Percentiles rank a stretch among this genome's conserved stretches.
phyloP scores from a whole-genome alignment of 1,140 invertebrate genomes.

The Arctopsyche grandis region DNA sequence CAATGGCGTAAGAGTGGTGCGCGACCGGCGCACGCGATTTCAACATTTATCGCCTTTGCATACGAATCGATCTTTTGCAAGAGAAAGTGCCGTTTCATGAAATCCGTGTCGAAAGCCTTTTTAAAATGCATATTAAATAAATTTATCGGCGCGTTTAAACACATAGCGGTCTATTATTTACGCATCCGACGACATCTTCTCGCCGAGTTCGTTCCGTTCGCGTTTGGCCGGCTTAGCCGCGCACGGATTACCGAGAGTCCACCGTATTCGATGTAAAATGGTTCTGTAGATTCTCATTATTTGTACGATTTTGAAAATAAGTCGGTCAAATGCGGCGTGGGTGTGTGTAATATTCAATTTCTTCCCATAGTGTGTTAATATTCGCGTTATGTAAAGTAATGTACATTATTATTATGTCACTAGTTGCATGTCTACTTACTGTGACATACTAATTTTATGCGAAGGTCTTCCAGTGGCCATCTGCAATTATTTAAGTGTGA shows the following conservation, averaged over 20 bases:
- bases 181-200: neutral
- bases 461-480: no score
- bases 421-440: no score
- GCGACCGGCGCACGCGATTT: slow-evolving; percentile 24
- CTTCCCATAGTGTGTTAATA: no score
- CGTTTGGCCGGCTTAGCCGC: neutral
- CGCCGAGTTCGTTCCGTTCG: neutral
- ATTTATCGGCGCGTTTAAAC: slow-evolving; percentile 40
- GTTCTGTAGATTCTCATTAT: no score
- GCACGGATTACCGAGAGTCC: neutral
- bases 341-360: neutral
- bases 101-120: slow-evolving; percentile 45
- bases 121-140: slow-evolving; percentile 43
- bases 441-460: no score
- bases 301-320: no score
- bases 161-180: slow-evolving; percentile 28
- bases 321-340: no score
- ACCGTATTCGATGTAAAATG: neutral
- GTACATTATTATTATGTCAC: no score
- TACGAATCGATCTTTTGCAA: slow-evolving; percentile 46
- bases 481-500: no score
- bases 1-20: slow-evolving; percentile 20
- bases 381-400: no score
- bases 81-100: slow-evolving; percentile 43
- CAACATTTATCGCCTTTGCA: slow-evolving; percentile 45